A percentile compares a stretch with the other conserved stretches of the same genome.
These are phyloP conservation scores for Noctua pronuba DNA, from an alignment of 2,888 invertebrate species.

Conservation along the genomic window DNA sequence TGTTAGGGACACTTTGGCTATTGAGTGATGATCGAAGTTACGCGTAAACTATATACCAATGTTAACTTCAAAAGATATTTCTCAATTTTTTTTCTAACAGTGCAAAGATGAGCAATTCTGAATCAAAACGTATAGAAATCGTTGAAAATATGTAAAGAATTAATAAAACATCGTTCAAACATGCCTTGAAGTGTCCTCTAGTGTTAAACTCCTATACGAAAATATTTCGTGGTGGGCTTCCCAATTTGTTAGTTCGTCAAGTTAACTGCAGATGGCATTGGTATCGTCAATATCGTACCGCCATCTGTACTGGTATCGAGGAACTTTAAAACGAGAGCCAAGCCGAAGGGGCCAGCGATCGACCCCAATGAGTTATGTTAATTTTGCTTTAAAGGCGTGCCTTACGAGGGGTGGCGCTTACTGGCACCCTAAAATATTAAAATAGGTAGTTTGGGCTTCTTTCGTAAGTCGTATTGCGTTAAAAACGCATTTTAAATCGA, in stretches of 20 bases:
- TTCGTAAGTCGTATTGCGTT: conserved; percentile 5
- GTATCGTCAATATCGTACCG: conserved; percentile 54
- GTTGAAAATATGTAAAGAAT: not conserved
- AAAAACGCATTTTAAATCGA: not conserved
- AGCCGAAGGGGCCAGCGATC: conserved; percentile 2
- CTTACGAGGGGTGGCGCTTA: conserved; percentile 79
- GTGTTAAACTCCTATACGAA: conserved; percentile 31
- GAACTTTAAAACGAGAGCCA: conserved; percentile 58
- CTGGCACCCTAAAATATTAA: conserved; percentile 69
- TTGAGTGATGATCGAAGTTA: conserved; percentile 11
- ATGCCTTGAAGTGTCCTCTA: conserved; percentile 57
- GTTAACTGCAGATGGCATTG: conserved; percentile 72
- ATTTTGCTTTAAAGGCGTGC: conserved; percentile 76
- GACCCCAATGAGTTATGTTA: conserved; percentile 55
- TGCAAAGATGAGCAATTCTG: not conserved
- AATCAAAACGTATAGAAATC: not conserved
- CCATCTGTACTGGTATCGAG: conserved; percentile 72
- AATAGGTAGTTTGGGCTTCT: conserved; percentile 37
- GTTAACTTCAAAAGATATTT: not conserved
- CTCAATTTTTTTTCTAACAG: not conserved
- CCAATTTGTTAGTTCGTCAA: conserved; percentile 36
- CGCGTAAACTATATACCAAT: not conserved
- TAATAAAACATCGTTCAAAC: not conserved
- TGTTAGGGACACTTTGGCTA: conserved; percentile 26
- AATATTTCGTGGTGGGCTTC: conserved; percentile 17